Evolutionary conservation across 2,113 vertebrate genomes (phyloP).

Genomic region (Takifugu bimaculatus): DNA sequence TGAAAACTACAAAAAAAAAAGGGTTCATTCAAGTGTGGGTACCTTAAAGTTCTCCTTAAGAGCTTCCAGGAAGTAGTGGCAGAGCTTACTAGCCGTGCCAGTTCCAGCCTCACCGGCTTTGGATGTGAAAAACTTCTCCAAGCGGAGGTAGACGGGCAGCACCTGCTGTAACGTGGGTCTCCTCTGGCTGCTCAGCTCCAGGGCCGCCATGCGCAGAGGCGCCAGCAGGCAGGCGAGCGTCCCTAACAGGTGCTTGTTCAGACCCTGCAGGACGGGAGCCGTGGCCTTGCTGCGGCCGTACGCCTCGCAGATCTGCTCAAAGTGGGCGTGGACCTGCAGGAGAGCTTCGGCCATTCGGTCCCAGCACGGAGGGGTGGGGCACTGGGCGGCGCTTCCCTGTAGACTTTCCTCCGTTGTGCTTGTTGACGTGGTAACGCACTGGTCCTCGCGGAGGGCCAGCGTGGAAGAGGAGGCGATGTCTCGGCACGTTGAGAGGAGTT

Average conservation of each 20-base stretch:
- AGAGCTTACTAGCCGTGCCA: slow-evolving; percentile 91
- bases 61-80: slow-evolving; percentile 96
- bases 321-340: slow-evolving; percentile 91
- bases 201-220: slow-evolving; percentile 87
- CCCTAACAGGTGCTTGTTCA: slow-evolving; percentile 94
- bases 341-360: slow-evolving; percentile 90
- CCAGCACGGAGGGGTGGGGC: slow-evolving; percentile 91
- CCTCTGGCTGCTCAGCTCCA: slow-evolving; percentile 90
- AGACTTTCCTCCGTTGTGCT: slow-evolving; percentile 66
- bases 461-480: slow-evolving; percentile 86
- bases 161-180: slow-evolving; percentile 94
- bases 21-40: not conserved
- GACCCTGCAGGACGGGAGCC: slow-evolving; percentile 90
- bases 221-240: slow-evolving; percentile 90
- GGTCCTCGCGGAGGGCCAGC: slow-evolving; percentile 82
- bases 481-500: slow-evolving; percentile 88
- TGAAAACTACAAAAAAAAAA: not conserved
- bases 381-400: slow-evolving; percentile 59
- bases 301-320: slow-evolving; percentile 94
- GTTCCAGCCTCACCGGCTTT: slow-evolving; percentile 93
- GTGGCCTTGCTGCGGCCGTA: slow-evolving; percentile 92
- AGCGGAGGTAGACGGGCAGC: slow-evolving; percentile 89
- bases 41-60: slow-evolving; percentile 97
- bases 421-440: slow-evolving; percentile 61
- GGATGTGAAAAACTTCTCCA: slow-evolving; percentile 98